Base-by-base conservation (phyloP, 2,113 vertebrate species). In the Catagonus wagneri region DNA sequence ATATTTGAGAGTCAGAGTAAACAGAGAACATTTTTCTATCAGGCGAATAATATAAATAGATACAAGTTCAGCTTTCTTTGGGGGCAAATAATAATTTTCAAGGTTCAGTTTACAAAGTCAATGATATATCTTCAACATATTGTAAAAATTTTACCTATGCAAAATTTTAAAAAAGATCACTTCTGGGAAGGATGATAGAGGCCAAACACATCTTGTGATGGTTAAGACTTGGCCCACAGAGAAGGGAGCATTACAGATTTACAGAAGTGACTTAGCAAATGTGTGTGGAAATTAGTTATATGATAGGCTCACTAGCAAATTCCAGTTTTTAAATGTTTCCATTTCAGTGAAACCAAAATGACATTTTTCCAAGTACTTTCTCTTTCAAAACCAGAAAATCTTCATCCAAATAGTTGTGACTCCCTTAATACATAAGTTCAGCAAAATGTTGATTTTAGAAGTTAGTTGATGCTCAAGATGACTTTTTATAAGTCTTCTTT, bases 371-470 rank as follows among this genome's bases (percentile, higher is more conserved):
- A 69, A 89, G 78, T 29, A 89, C 95, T 96, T 97, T 97, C 90
- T 95, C 92, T 96, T 97, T 97, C 91, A 97, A 95, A 97, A 95
- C 93, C 91, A 95, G 71, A 90, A 92, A 89, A 89, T 74, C 81
- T 93, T 90, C 58, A 69, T 95, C 95, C 94, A 95, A 97, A 92
- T 83, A 92, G 9, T 12, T 93, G 93, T 94, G 94, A 95, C 79
- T 97, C 92, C 95, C 29, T 89, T 93, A 94, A 97, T 85, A 95
- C 78, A 17, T 17, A 89, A 92, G 61, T 78, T 83, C 90, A 94
- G 84, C 52, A 94, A 94, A 23, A 97, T 94, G 74, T 89, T 89
- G 92, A 96, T 65, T 89, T 86, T 85, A 91, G 60, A 58, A 94
- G 80, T 60, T 61, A 56, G 52, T 65, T 92, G 79, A 84, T 52